These are phyloP conservation scores for Linyphia triangularis DNA, from an alignment of 2,888 invertebrate genomes.

Conservation along the genomic window DNA sequence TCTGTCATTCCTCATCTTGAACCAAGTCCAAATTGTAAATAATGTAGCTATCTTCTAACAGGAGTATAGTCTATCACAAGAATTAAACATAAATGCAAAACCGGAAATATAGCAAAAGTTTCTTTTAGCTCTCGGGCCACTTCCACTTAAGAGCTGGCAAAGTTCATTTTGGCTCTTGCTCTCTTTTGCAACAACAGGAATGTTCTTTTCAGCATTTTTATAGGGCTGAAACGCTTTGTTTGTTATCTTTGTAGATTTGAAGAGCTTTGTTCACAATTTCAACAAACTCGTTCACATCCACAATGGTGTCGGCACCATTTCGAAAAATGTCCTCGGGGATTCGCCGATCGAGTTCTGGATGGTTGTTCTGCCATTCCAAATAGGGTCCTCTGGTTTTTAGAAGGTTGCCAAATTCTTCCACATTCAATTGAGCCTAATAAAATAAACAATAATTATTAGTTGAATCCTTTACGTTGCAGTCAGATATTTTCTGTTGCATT, in stretches of 20 bases:
- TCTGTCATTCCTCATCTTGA: too few relatives aligned
- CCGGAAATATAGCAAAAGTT: neutral
- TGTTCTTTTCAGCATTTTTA: neutral
- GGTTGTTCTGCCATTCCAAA: conserved; percentile 71
- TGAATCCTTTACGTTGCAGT: neutral
- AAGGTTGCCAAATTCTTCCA: conserved; percentile 68
- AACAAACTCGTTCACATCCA: conserved; percentile 66
- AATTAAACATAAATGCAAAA: neutral
- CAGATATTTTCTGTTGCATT: neutral
- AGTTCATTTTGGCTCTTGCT: neutral
- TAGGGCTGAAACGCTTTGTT: neutral
- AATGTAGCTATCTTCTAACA: neutral
- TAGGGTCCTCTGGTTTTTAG: conserved; percentile 68
- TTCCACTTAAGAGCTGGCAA: neutral
- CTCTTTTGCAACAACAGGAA: neutral
- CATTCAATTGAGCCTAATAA: conserved; percentile 73
- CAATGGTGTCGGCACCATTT: conserved; percentile 72
- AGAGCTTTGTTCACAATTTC: conserved; percentile 59
- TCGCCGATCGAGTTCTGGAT: conserved; percentile 65
- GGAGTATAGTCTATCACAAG: conserved; percentile 18
- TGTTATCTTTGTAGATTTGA: conserved; percentile 19
- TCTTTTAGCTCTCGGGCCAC: neutral
- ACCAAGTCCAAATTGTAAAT: neutral
- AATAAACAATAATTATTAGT: conserved; percentile 20
- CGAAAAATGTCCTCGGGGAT: conserved; percentile 66